Base-by-base conservation (phyloP, 2,888 invertebrate genomes). In the Mystacides longicornis region DNA sequence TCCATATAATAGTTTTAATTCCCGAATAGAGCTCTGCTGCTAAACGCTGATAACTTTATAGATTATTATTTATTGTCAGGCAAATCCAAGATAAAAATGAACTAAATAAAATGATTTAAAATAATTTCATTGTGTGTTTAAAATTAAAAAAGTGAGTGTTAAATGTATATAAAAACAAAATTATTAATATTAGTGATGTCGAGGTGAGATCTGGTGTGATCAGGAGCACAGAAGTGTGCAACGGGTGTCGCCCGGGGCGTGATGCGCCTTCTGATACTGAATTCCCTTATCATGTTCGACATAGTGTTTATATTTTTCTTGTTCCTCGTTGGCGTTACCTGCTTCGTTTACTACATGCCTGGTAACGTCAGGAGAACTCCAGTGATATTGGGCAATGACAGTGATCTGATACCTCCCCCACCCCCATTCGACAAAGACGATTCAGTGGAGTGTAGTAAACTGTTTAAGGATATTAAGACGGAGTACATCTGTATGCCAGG, bases 231-330 rank as follows among this genome's bases (percentile, higher is more conserved):
- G 48, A 43, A 51, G 45, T 45, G 20, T 51, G 49, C 47, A 23
- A 18, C 18, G 53, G 58, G 58, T 55, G 52, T 50, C 33, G 53
- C 50, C 33, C 46, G 51, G 22, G 56, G 59, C 79, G 80, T 79
- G 78, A 89, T 89, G 89, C 87, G 87, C 82, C 81, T 89, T 71
- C 82, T 88, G 83, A 87, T 87, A 81, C 81, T 88, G 77, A 89
- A 89, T 78, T 88, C 88, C 68, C 81, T 89, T 73, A 83, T 89
- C 79, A 88, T 89, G 87, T 89, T 89, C 81, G 88, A 89, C 78
- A 83, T 88, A 73, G 88, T 89, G 75, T 89, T 89, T 80, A 81
- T 88, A 76, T 89, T 89, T 75, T 89, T 89, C 79, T 79, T 89
- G 70, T 89, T 89, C 76, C 82, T 89, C 71, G 85, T 89, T 67